Conservation (phyloP, 2,888 invertebrate species). For the Aricia artaxerxes region DNA sequence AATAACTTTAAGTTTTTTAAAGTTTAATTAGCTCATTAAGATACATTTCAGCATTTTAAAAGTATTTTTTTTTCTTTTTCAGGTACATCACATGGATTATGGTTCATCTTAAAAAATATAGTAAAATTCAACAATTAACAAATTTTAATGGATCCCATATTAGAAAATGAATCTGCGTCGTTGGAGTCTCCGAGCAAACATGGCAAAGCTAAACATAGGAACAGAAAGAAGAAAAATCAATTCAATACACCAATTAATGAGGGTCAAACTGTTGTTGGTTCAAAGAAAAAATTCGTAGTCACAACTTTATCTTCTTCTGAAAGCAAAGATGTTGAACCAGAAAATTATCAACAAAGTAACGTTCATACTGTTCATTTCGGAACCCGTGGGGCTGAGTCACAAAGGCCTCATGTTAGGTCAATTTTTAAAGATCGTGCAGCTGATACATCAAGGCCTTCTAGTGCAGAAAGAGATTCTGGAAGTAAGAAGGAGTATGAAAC, state of each 20-base stretch:
- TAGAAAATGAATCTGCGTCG: constrained; percentile 74
- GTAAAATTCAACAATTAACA: constrained; percentile 47
- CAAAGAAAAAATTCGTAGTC: constrained; percentile 70
- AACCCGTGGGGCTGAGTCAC: constrained; percentile 72
- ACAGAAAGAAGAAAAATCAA: constrained; percentile 67
- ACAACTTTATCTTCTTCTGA: constrained; percentile 65
- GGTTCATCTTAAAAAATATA: constrained; percentile 59
- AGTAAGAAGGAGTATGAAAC: constrained; percentile 72
- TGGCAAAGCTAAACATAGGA: constrained; percentile 70
- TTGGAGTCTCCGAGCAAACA: constrained; percentile 65
- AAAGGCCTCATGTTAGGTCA: constrained; percentile 70
- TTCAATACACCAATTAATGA: constrained; percentile 54
- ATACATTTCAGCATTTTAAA: constrained; percentile 27
- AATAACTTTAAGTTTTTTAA: too few relatives aligned
- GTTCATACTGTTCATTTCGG: constrained; percentile 76
- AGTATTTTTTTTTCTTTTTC: constrained; percentile 52
- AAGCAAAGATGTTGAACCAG: constrained; percentile 59
- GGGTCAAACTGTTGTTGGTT: constrained; percentile 70
- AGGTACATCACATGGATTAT: constrained; percentile 65
- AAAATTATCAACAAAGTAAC: constrained; percentile 63
- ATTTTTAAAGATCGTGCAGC: constrained; percentile 68
- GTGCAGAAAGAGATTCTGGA: constrained; percentile 64
- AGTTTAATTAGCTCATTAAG: not conserved
- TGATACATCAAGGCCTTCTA: constrained; percentile 65
- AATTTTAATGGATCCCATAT: constrained; percentile 70